A percentile compares a stretch with the other conserved stretches of the same genome.
These are phyloP conservation scores for Phymanthus crucifer DNA, from an alignment of 92 coral and sea anemone species.

Conservation along the genomic window DNA sequence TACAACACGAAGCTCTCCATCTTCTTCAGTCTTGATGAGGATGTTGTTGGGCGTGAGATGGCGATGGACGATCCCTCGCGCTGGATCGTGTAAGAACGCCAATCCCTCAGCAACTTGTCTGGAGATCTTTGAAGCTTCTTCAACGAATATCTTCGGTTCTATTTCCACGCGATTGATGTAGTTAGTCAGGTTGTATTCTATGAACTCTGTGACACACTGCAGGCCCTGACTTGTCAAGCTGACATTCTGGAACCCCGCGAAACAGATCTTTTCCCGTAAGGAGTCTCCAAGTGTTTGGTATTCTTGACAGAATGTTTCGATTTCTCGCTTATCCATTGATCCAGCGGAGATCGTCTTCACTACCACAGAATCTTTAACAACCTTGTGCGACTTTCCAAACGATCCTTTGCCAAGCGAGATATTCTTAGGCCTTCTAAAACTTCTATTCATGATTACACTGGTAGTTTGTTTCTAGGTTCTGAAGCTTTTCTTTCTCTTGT, in stretches of 20 bases:
- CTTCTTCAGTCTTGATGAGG: background rate
- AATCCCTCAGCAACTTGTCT: background rate
- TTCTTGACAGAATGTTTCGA: background rate
- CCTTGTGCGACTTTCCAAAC: constrained; percentile 7
- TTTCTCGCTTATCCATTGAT: background rate
- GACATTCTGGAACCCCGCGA: background rate
- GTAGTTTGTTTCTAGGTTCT: no score
- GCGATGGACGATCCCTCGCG: background rate
- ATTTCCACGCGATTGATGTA: background rate
- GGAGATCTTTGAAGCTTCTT: background rate
- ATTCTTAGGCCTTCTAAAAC: background rate
- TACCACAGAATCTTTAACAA: background rate
- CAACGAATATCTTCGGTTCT: constrained; percentile 2
- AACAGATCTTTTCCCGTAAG: background rate
- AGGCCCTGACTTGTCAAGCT: background rate
- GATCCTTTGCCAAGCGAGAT: background rate
- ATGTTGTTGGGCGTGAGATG: constrained; percentile 1
- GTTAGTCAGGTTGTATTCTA: background rate
- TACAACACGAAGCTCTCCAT: background rate
- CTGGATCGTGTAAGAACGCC: background rate
- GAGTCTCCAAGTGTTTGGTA: background rate
- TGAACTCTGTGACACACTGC: background rate
- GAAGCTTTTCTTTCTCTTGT: no score
- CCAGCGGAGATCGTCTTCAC: background rate
- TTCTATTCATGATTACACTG: background rate